Base-by-base conservation (phyloP, 2,888 invertebrate species). In the Osedax frankpressi region DNA sequence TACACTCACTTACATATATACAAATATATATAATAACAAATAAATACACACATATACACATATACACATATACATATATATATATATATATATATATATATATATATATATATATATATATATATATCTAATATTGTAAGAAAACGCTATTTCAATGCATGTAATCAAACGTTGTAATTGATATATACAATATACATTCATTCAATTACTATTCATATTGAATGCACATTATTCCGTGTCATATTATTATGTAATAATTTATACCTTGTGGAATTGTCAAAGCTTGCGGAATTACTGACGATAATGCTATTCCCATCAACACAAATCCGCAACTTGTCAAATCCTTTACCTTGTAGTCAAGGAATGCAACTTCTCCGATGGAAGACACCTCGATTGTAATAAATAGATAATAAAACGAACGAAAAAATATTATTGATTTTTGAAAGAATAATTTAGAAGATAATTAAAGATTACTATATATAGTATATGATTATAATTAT, bases 11-110 rank as follows among this genome's bases (percentile, higher is more conserved):
- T 26, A 65, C 65, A 65, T 14, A 65, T n/a, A 27, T 25, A 65
- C 65, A 65, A 14, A 25, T 25, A 65, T 25, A 65, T 14, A n/a
- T 25, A 65, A 6, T n/a, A 14, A 65, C 65, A 65, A 14, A 65
- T 25, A 65, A 11, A 65, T 25, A 1, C 65, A 65, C 65, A 65
- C 65, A 65, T 25, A 65, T 25, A 65, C 65, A 65, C 65, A 65
- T 25, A 65, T 14, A 65, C 65, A 65, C 1, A 65, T 25, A 65
- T 25, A 0, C 11, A 65, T 1, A n/a, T 26, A 1, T n/a, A 1
- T 25, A 65, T 44, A 65, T 25, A 65, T 25, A 65, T 26, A 65
- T 26, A 65, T 25, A 65, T 25, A 65, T 19, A 44, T 19, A 44
- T 44, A 44, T 11, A 11, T 6, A 44, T 44, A 6, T 11, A 11